Percentiles rank a stretch among this genome's conserved stretches.
Evolutionary conservation across 1,140 invertebrate species (phyloP).

Genomic region (Leptopilina clavipes): DNA sequence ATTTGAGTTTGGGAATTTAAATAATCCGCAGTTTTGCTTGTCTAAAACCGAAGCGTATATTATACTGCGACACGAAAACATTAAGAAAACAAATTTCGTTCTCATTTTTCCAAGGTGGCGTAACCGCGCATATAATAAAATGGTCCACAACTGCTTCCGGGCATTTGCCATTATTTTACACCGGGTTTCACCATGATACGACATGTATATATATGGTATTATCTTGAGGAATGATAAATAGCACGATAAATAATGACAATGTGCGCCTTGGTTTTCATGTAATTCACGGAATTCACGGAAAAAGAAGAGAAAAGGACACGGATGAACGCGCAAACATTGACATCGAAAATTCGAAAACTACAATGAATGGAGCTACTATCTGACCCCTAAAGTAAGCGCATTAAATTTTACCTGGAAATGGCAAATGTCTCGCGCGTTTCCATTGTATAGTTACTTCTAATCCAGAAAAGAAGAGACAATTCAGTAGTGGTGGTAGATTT

Average conservation of each 20-base stretch:
- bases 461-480: constrained; percentile 45
- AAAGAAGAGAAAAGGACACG: background rate
- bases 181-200: constrained; percentile 2
- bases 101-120: background rate
- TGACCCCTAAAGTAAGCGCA: background rate
- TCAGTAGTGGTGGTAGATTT: constrained; percentile 52
- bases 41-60: background rate
- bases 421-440: background rate
- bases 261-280: background rate
- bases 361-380: constrained; percentile 2
- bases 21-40: background rate
- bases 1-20: too few relatives aligned
- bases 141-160: constrained; percentile 13
- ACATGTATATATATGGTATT: background rate
- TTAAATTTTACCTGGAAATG: constrained; percentile 12
- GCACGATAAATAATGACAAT: constrained; percentile 31
- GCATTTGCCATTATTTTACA: background rate
- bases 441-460: constrained; percentile 59
- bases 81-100: constrained; percentile 21
- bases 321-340: background rate
- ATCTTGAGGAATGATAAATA: constrained; percentile 30
- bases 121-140: constrained; percentile 15
- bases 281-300: constrained; percentile 6
- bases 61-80: background rate
- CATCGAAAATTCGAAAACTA: constrained; percentile 8